These are phyloP conservation scores for Ceyx cyanopectus DNA, from an alignment of 2,113 vertebrate species.

Conservation along the genomic window DNA sequence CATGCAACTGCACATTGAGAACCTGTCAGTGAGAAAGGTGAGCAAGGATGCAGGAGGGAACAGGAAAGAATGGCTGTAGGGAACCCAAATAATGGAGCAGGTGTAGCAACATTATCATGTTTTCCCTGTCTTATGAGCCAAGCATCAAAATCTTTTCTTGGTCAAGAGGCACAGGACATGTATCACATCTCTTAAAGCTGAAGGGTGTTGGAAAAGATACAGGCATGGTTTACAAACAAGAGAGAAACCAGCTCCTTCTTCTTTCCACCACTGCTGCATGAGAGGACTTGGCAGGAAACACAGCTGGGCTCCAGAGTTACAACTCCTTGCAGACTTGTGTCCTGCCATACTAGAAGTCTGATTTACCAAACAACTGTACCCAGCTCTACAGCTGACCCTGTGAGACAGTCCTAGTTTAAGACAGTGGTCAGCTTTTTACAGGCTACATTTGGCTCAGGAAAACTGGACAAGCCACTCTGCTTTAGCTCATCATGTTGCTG, in stretches of 20 bases:
- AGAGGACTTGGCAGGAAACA: not conserved
- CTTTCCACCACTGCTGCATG: not conserved
- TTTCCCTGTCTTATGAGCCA: not conserved
- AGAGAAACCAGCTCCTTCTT: not conserved
- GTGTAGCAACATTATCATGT: not conserved
- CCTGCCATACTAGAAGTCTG: not conserved
- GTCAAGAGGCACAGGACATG: not conserved
- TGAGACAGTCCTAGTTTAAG: not conserved
- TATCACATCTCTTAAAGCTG: not conserved
- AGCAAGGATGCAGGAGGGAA: not conserved
- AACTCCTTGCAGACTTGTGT: not conserved
- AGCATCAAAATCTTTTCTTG: not conserved
- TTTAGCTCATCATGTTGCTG: not conserved
- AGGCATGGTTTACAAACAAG: not conserved
- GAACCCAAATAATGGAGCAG: not conserved
- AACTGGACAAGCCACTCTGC: not conserved
- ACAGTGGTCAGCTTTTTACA: not conserved
- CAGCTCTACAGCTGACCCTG: not conserved
- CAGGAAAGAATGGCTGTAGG: not conserved
- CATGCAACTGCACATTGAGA: constrained; percentile 81
- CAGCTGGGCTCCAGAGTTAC: not conserved
- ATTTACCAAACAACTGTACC: not conserved
- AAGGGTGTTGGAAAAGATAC: not conserved
- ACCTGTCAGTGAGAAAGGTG: constrained; percentile 86
- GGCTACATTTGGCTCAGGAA: not conserved